Conservation (phyloP, 1,140 invertebrate genomes). For the Macrocentrus cingulum region DNA sequence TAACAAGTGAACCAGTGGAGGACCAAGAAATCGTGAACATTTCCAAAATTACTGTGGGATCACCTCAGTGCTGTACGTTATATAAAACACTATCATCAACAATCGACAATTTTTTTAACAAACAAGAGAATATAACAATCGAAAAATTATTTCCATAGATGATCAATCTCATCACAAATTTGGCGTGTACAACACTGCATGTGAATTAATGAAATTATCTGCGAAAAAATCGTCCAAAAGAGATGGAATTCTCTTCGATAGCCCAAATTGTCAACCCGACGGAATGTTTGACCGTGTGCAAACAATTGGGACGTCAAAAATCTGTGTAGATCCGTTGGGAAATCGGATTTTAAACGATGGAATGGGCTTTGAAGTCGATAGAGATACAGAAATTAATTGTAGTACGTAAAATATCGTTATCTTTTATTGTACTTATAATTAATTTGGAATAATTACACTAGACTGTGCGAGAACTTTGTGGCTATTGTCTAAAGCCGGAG, state of each 20-base stretch:
- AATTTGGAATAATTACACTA: no score
- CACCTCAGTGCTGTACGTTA: slow-evolving; percentile 61
- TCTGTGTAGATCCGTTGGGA: slow-evolving; percentile 60
- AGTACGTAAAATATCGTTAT: no score
- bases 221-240: not conserved
- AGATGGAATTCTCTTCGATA: not conserved
- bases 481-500: slow-evolving; percentile 45
- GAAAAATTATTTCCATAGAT: slow-evolving; percentile 37
- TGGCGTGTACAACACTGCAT: slow-evolving; percentile 55
- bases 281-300: slow-evolving; percentile 56
- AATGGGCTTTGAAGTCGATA: slow-evolving; percentile 48
- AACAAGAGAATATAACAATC: no score
- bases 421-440: no score
- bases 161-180: slow-evolving; percentile 37
- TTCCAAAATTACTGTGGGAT: slow-evolving; percentile 44
- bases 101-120: not conserved
- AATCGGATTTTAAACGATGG: slow-evolving; percentile 53
- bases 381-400: slow-evolving; percentile 56
- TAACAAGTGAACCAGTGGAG: slow-evolving; percentile 51
- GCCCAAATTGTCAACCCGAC: slow-evolving; percentile 59
- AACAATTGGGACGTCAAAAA: slow-evolving; percentile 50
- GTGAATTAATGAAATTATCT: slow-evolving; percentile 47
- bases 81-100: no score
- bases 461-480: slow-evolving; percentile 61
- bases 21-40: slow-evolving; percentile 45